Conservation (phyloP, 2,888 invertebrate species). For the Marronus borbonicus region DNA sequence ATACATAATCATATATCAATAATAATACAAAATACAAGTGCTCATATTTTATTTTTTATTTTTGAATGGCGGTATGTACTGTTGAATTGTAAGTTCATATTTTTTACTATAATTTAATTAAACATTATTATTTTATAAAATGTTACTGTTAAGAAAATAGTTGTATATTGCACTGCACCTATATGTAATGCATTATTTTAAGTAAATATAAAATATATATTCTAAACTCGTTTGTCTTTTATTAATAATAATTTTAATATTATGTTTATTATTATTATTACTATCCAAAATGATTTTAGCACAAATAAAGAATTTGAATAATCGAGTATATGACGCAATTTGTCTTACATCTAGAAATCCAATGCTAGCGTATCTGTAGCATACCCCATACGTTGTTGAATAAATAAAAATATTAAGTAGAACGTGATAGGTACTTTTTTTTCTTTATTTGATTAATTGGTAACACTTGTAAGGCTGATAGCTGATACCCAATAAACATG, state of each 20-base stretch:
- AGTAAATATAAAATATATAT: slow-evolving; percentile 62
- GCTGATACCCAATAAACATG: too few relatives aligned
- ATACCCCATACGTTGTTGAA: too few relatives aligned
- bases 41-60: slow-evolving; percentile 60
- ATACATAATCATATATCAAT: slow-evolving; percentile 57
- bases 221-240: slow-evolving; percentile 41
- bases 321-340: too few relatives aligned
- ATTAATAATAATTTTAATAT: not conserved
- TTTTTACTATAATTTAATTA: slow-evolving; percentile 62
- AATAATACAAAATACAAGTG: slow-evolving; percentile 59
- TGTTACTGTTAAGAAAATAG: slow-evolving; percentile 67
- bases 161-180: slow-evolving; percentile 68
- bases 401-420: too few relatives aligned
- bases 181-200: slow-evolving; percentile 67
- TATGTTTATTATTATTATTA: too few relatives aligned
- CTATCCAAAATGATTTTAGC: too few relatives aligned
- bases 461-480: too few relatives aligned
- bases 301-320: too few relatives aligned
- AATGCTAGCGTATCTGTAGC: too few relatives aligned
- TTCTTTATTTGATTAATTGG: too few relatives aligned
- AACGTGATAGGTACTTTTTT: too few relatives aligned
- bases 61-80: slow-evolving; percentile 59
- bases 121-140: slow-evolving; percentile 65
- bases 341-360: too few relatives aligned
- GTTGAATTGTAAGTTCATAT: slow-evolving; percentile 59